These are phyloP conservation scores for Rhabdomys dilectus DNA, from an alignment of 2,113 vertebrate species.

Conservation along the genomic window DNA sequence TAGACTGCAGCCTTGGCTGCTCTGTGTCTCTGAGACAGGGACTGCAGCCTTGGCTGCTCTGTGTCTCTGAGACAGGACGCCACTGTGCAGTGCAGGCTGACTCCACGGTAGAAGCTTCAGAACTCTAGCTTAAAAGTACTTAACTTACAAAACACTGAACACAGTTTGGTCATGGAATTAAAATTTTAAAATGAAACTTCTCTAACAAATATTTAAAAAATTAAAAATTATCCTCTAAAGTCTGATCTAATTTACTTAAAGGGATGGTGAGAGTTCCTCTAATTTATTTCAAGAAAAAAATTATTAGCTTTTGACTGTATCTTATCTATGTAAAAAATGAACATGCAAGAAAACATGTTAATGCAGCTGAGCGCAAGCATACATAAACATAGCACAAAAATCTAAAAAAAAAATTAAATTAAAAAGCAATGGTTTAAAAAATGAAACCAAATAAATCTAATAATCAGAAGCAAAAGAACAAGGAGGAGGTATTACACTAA, in stretches of 20 bases:
- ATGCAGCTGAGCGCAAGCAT: not conserved
- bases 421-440: not conserved
- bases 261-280: not conserved
- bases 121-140: not conserved
- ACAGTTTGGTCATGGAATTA: slow-evolving; percentile 14
- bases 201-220: not conserved
- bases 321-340: slow-evolving; percentile 2
- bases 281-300: not conserved
- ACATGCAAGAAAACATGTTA: not conserved
- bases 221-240: not conserved
- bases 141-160: slow-evolving; percentile 48
- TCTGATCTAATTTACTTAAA: not conserved
- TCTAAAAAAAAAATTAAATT: slow-evolving; percentile 43
- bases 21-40: too few relatives aligned
- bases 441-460: not conserved
- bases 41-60: not conserved
- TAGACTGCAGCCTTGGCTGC: not conserved
- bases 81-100: not conserved
- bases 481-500: not conserved
- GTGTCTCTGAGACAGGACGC: not conserved
- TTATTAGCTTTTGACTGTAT: not conserved
- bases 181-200: slow-evolving; percentile 55
- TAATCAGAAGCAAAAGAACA: slow-evolving; percentile 1
- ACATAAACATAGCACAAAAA: not conserved
- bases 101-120: not conserved